Evolutionary conservation across 1,140 invertebrate genomes (phyloP), one percentile per base, ranked within the genome.

Genomic region (Tachypleus tridentatus): DNA sequence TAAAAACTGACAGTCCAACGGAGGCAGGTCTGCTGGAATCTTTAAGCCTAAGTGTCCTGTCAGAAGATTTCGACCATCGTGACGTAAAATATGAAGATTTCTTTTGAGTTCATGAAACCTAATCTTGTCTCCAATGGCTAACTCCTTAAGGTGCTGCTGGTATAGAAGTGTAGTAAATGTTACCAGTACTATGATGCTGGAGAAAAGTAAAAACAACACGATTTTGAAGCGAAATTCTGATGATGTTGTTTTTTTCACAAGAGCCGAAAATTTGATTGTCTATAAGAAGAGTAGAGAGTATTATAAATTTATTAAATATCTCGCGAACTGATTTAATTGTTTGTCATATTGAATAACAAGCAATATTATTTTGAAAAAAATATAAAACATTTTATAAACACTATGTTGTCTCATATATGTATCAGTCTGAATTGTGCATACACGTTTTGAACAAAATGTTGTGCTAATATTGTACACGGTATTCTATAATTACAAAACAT

Each of bases 221-320:
- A 69, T 5, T 5, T 64, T 61, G 60, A 71, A 71, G 10, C 69
- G 59, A 62, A 72, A 72, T 62, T 72, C 70, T 4, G 67, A 66
- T n/a, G 64, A 68, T 61, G 69, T 72, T 51, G 65, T 64, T 49
- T 64, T 65, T 50, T 64, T 63, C 4, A 71, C 64, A 59, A 67
- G 63, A 9, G 67, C 64, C 9, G 66, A 62, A 8, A 67, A 60
- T 48, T 57, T 11, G 11, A 63, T 62, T 47, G 63, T 62, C 66
- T 67, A 29, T 48, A 67, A 62, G 11, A 64, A 51, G 64, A 49
- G 29, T 29, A 29, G 29, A 29, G 29, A 29, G 29, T 29, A 29
- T 29, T 29, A 29, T 29, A 29, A 29, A 29, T 29, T 29, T 29
- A 29, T 29, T 29, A 29, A 29, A 29, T 29, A 29, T 29, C 29